Evolutionary conservation across 2,797 vertebrate species (phyloP), one percentile per base, ranked within the genome.

Genomic region (Xenops minutus): DNA sequence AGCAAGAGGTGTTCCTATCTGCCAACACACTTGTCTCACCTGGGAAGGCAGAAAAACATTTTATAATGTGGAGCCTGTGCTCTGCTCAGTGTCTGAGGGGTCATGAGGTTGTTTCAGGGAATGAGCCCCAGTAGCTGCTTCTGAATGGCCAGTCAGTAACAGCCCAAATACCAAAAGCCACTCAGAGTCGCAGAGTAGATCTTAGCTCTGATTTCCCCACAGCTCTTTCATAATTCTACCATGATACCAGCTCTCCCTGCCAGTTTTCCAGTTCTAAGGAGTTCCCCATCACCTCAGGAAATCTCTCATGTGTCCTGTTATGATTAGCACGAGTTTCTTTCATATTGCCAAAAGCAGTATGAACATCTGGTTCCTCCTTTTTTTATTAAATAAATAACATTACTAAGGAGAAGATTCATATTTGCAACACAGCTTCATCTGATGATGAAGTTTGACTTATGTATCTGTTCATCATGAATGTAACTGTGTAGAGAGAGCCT

Each of bases 291-390:
- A 95, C 56, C 83, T 94, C 76, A 82, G 89, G 88, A 89, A 95
- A 88, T 73, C 63, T 90, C 56, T 73, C 36, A 68, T 67, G n/a
- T 76, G 67, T 86, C 85, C 52, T 0, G 77, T 95, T 86, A 92
- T 19, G 66, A 93, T 88, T 84, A 94, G 44, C 41, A 90, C 59
- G 74, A 85, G 34, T 56, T 93, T 76, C 74, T 67, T 93, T 62
- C 67, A 66, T 6, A 9, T 20, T 79, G 76, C 66, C 73, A 92
- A 95, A 88, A 84, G 63, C 48, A 48, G 63, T 63, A 77, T 19
- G 59, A 92, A 93, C 82, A 92, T 72, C 93, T 95, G 91, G 88
- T 67, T 96, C 76, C 76, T 81, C 43, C 43, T 88, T 72, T 76
- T 89, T 69, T 51, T 46, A 92, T 94, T 75, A 66, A 92, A 62